phyloP scores from a whole-genome alignment of 2,797 vertebrate genomes.

The Gallinago stenura region DNA sequence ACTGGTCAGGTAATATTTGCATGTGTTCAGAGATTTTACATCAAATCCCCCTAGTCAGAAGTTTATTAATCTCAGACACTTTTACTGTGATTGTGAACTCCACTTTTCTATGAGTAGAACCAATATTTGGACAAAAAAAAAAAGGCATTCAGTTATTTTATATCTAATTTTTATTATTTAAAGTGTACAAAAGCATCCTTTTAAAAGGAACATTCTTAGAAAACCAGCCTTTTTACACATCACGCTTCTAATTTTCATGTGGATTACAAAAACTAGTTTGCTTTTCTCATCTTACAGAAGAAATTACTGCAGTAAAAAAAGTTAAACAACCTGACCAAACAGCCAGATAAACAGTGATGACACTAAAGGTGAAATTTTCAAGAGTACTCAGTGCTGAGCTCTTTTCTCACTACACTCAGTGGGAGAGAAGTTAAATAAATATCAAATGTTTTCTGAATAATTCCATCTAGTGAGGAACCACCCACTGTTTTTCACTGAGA shows the following conservation, averaged over 20 bases:
- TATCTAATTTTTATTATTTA: background rate
- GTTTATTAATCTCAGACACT: background rate
- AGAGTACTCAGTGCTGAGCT: background rate
- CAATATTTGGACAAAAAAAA: background rate
- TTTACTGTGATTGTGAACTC: background rate
- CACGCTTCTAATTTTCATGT: background rate
- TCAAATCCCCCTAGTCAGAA: background rate
- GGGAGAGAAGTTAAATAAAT: slow-evolving; percentile 25
- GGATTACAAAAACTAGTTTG: background rate
- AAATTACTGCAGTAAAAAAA: background rate
- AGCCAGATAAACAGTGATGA: background rate
- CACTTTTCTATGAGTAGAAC: background rate
- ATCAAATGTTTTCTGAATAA: slow-evolving; percentile 2
- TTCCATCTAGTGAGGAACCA: background rate
- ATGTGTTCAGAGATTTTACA: background rate
- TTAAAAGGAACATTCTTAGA: background rate
- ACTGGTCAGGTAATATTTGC: background rate
- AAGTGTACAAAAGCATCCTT: background rate
- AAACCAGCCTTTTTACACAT: background rate
- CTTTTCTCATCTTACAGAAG: background rate
- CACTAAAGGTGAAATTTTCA: background rate
- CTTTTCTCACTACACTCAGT: background rate
- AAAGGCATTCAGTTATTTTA: background rate
- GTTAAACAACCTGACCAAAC: background rate
- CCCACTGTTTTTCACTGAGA: background rate